Base-by-base conservation (phyloP, 2,113 vertebrate species). In the Pomatorhinus ruficollis region DNA sequence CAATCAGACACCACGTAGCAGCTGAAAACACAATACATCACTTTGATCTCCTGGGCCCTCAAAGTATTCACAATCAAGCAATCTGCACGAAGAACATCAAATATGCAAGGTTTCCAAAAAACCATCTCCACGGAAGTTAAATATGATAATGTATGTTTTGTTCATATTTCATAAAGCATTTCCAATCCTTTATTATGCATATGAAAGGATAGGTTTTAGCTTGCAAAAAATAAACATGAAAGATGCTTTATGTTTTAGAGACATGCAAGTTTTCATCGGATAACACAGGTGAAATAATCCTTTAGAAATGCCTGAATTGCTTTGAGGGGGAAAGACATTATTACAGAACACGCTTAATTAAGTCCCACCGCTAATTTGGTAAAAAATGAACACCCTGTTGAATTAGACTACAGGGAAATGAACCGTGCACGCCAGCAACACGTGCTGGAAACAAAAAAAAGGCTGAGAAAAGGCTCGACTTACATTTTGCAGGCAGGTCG, bases 401-500 rank as follows among this genome's bases (percentile, higher is more conserved):
- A 94, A 89, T 82, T 86, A 90, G 37, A 12, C 47, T 65, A 39
- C 35, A 53, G 87, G 84, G 86, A 82, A 88, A 66, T 59, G 77
- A 93, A 78, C 66, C 31, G 21, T 14, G 40, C 65, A 21, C 11
- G 84, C 45, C 57, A 49, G 12, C 63, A 94, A 18, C 64, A 45
- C 35, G 4, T 24, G 40, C 37, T 52, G 80, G 28, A 22, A 44
- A 57, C 11, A 63, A 14, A 42, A 63, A 14, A 42, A 74, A 6
- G 0, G 4, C 31, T 6, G 54, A 70, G 68, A 57, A 12, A 63
- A 64, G 24, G 33, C 9, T 1, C 25, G 69, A 99, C 99, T 99
- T 97, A 99, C 99, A 99, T 98, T 98, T 99, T 89, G 99, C 99
- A 72, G 99, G 99, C 54, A 99, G 98, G 92, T 99, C 99, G 10